Conservation (phyloP, 2,113 vertebrate species). For the Poeciliopsis retropinna region DNA sequence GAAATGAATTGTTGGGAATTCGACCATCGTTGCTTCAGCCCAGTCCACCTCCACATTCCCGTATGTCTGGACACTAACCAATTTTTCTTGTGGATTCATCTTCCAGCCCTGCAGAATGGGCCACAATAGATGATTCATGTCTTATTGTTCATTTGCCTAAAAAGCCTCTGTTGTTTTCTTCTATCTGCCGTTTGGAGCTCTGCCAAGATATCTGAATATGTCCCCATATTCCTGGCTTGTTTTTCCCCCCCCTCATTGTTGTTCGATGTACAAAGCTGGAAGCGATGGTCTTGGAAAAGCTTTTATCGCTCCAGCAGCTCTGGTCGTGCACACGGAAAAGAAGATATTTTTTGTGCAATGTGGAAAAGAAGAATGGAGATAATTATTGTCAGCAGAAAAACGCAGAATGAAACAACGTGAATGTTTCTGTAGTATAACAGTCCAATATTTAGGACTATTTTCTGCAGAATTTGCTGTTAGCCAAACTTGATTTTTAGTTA, state of each 20-base stretch:
- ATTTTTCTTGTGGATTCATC: slow-evolving; percentile 30
- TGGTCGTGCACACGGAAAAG: slow-evolving; percentile 31
- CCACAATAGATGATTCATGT: slow-evolving; percentile 76
- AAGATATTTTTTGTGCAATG: slow-evolving; percentile 50
- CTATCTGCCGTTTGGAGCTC: slow-evolving; percentile 45
- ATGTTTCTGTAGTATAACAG: neutral
- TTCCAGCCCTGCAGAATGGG: slow-evolving; percentile 31
- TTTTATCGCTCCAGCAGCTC: slow-evolving; percentile 20
- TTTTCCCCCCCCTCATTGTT: slow-evolving; percentile 34
- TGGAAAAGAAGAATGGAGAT: slow-evolving; percentile 22
- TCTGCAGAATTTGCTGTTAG: neutral
- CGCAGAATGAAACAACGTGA: neutral
- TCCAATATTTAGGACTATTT: neutral
- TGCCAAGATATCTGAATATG: slow-evolving; percentile 59
- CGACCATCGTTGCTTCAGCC: slow-evolving; percentile 11
- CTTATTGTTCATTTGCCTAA: slow-evolving; percentile 68
- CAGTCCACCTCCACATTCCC: slow-evolving; percentile 18
- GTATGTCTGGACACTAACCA: slow-evolving; percentile 35
- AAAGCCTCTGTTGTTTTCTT: slow-evolving; percentile 54
- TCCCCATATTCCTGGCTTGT: slow-evolving; percentile 36
- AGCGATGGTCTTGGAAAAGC: slow-evolving; percentile 14
- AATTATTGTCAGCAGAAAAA: slow-evolving; percentile 40
- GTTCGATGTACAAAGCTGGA: slow-evolving; percentile 22
- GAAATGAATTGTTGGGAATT: slow-evolving; percentile 16
- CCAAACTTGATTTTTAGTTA: neutral